Evolutionary conservation across 2,888 invertebrate species (phyloP).

Genomic region (Odiellus spinosus): DNA sequence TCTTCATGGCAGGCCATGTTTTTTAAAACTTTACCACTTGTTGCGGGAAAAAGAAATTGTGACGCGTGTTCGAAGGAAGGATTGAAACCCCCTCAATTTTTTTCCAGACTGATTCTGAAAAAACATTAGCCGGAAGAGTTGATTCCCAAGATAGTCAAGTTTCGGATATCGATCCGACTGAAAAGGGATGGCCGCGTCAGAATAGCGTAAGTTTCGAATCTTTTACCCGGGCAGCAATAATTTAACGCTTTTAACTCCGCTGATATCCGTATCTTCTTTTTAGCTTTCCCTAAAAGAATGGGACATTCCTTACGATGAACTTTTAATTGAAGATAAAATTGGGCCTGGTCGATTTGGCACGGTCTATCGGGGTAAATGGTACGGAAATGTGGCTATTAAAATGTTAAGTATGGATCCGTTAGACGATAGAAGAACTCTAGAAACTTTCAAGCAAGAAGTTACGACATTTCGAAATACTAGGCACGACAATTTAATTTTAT

Average conservation of each 20-base stretch:
- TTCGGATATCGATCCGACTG: constrained; percentile 37
- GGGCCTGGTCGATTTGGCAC: constrained; percentile 87
- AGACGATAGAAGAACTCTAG: constrained; percentile 65
- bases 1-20: too few species aligned
- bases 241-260: too few species aligned
- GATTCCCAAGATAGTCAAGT: constrained; percentile 69
- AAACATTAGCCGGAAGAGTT: constrained; percentile 53
- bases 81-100: too few species aligned
- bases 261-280: constrained; percentile 18
- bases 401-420: constrained; percentile 79
- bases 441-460: constrained; percentile 87
- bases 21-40: too few species aligned
- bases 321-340: constrained; percentile 68
- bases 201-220: constrained; percentile 36
- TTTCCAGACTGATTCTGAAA: constrained; percentile 52
- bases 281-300: constrained; percentile 82
- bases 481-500: constrained; percentile 93
- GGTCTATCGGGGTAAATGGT: constrained; percentile 84
- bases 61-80: too few species aligned
- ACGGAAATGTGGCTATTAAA: constrained; percentile 95
- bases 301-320: constrained; percentile 95
- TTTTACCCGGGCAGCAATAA: too few species aligned
- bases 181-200: constrained; percentile 32
- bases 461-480: constrained; percentile 92
- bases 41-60: too few species aligned